These are phyloP conservation scores for Cardinalis cardinalis DNA, from an alignment of 2,113 vertebrate species.

Conservation along the genomic window DNA sequence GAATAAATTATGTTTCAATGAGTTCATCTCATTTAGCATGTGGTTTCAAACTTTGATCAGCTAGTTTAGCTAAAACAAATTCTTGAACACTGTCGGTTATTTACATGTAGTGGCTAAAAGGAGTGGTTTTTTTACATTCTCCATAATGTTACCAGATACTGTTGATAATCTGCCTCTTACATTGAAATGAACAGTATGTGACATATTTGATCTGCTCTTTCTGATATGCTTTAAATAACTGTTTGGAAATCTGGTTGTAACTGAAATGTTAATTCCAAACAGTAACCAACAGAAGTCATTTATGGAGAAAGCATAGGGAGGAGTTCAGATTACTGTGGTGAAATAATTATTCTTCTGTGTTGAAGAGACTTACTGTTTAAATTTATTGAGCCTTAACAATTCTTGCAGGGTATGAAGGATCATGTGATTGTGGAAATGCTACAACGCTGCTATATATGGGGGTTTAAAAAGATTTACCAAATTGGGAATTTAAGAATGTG, in stretches of 20 bases:
- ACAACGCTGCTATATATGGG: background rate
- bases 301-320: background rate
- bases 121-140: background rate
- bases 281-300: background rate
- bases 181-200: background rate
- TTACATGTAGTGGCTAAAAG: background rate
- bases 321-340: background rate
- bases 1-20: background rate
- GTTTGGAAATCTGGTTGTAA: background rate
- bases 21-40: background rate
- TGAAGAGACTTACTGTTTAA: background rate
- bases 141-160: rapidly evolving
- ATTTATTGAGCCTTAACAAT: background rate
- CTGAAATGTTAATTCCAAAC: background rate
- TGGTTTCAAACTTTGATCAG: background rate
- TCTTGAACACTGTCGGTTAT: background rate
- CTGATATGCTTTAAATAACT: background rate
- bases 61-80: background rate
- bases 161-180: background rate
- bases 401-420: background rate
- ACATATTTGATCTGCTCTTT: background rate
- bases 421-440: background rate
- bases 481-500: rapidly evolving
- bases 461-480: background rate
- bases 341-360: background rate